Evolutionary conservation across 2,113 vertebrate species (phyloP).

Genomic region (Nothocercus nigrocapillus): DNA sequence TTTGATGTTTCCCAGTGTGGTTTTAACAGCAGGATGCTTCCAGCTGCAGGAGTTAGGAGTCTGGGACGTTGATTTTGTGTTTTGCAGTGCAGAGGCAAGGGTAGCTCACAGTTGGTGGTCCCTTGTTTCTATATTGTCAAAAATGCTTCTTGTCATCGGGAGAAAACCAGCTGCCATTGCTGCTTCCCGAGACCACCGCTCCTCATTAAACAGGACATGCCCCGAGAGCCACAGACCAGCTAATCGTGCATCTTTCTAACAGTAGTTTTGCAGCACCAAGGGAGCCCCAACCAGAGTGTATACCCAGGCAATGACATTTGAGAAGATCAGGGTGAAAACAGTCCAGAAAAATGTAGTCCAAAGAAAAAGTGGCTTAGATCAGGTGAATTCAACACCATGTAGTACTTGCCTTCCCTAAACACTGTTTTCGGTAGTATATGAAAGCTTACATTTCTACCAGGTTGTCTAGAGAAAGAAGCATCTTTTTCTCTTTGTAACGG

Average conservation of each 20-base stretch:
- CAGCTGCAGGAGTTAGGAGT: not conserved
- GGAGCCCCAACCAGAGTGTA: accelerated
- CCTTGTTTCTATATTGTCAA: not conserved
- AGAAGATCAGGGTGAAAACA: not conserved
- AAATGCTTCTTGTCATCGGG: not conserved
- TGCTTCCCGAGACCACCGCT: not conserved
- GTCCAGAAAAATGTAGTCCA: accelerated
- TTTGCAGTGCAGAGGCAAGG: not conserved
- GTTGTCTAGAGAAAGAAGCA: not conserved
- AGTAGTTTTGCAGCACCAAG: not conserved
- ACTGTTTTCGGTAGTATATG: accelerated
- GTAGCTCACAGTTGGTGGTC: accelerated
- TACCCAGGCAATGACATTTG: accelerated
- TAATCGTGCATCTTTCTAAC: not conserved
- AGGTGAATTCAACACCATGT: not conserved
- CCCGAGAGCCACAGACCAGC: accelerated
- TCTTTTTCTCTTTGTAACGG: not conserved
- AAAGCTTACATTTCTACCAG: not conserved
- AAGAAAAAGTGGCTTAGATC: not conserved
- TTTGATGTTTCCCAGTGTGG: not conserved
- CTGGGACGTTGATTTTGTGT: not conserved
- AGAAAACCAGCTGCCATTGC: not conserved
- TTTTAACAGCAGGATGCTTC: not conserved
- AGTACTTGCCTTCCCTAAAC: not conserved
- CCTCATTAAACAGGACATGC: not conserved